phyloP scores from a whole-genome alignment of 2,113 vertebrate species.

The Paralichthys olivaceus region DNA sequence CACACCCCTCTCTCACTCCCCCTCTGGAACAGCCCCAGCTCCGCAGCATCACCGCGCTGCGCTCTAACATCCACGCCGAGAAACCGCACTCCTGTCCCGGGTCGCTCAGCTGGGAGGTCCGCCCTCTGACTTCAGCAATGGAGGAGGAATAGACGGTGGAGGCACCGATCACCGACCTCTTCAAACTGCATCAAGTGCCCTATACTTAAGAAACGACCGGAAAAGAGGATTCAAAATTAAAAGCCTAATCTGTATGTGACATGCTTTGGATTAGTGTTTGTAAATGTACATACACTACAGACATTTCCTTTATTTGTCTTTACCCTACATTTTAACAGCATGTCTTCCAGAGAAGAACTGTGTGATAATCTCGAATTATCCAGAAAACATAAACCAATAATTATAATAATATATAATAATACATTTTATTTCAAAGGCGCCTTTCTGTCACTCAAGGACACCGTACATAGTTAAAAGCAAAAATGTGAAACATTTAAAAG shows the following conservation, averaged over 20 bases:
- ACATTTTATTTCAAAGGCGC: too few relatives aligned
- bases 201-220: neutral
- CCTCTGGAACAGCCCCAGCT: neutral
- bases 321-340: too few relatives aligned
- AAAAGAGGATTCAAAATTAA: slow-evolving; percentile 19
- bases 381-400: neutral
- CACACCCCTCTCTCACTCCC: neutral
- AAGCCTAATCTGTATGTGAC: neutral
- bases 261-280: neutral
- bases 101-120: neutral
- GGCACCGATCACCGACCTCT: neutral
- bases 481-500: too few relatives aligned
- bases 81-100: neutral
- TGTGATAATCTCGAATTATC: too few relatives aligned
- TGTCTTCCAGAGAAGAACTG: too few relatives aligned
- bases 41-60: neutral
- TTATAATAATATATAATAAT: too few relatives aligned
- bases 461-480: too few relatives aligned
- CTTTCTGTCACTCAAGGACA: too few relatives aligned
- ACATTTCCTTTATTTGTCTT: neutral
- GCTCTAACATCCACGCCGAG: neutral
- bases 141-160: neutral
- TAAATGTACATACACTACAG: neutral
- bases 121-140: neutral
- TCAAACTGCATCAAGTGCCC: neutral